A percentile compares a stretch with the other conserved stretches of the same genome.
phyloP scores from a whole-genome alignment of 92 coral and sea anemone species.

The Palythoa grandiflora region DNA sequence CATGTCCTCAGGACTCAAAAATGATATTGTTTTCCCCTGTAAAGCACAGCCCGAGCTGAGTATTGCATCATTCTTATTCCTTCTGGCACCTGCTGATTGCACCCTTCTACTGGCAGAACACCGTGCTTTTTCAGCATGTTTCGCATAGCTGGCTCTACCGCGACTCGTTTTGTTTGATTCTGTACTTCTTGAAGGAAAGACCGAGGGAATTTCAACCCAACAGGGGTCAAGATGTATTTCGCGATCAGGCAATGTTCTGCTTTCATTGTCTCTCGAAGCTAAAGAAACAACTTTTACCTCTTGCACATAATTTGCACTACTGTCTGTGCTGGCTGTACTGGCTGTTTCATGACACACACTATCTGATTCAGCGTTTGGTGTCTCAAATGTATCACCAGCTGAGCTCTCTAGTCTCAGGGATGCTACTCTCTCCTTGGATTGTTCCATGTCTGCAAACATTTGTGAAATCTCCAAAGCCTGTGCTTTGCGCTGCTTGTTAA shows the following conservation, averaged over 20 bases:
- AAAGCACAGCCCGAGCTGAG: slow-evolving; percentile 50
- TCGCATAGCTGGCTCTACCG: slow-evolving; percentile 36
- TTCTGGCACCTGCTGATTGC: slow-evolving; percentile 64
- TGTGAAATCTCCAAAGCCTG: slow-evolving; percentile 78
- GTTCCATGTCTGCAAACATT: slow-evolving; percentile 71
- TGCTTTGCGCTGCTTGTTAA: slow-evolving; percentile 56
- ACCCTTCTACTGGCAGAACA: slow-evolving; percentile 16
- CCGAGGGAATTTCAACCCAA: slow-evolving; percentile 82
- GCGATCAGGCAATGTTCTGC: neutral
- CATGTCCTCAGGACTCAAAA: slow-evolving; percentile 73
- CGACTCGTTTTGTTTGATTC: neutral
- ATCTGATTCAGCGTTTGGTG: neutral
- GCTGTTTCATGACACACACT: neutral
- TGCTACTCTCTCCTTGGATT: slow-evolving; percentile 58
- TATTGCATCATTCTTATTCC: slow-evolving; percentile 57
- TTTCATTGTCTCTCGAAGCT: neutral
- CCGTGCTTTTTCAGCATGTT: slow-evolving; percentile 28
- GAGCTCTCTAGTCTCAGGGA: slow-evolving; percentile 48
- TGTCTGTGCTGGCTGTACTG: neutral
- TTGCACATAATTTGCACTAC: neutral
- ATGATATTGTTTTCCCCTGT: slow-evolving; percentile 76
- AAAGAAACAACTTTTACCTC: slow-evolving; percentile 24
- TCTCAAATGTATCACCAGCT: neutral
- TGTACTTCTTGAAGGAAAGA: slow-evolving; percentile 32
- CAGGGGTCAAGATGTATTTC: slow-evolving; percentile 52